These are phyloP conservation scores for Fissipunctia ypsillon DNA, from an alignment of 2,888 invertebrate species.

Conservation along the genomic window DNA sequence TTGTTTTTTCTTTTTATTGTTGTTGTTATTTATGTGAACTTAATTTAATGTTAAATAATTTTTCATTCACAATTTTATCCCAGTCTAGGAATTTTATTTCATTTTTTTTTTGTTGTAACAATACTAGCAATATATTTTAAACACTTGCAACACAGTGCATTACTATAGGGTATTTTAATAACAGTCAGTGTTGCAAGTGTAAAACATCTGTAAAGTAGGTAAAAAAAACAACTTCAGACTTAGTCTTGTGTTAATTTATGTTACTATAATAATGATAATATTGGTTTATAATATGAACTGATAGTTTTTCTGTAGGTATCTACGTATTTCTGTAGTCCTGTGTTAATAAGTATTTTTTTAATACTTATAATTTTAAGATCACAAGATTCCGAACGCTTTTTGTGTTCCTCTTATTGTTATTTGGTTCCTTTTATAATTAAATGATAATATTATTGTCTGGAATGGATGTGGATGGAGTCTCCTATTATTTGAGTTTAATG, in stretches of 20 bases:
- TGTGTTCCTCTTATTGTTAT: conserved; percentile 79
- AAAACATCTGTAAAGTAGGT: conserved; percentile 5
- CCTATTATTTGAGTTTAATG: conserved; percentile 72
- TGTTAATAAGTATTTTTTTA: conserved; percentile 76
- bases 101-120: not conserved
- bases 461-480: conserved; percentile 65
- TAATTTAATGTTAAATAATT: conserved; percentile 59
- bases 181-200: conserved; percentile 40
- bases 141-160: conserved; percentile 28
- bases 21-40: conserved; percentile 81
- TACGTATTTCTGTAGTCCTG: conserved; percentile 61
- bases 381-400: conserved; percentile 70
- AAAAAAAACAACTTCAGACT: conserved; percentile 2
- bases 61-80: conserved; percentile 42
- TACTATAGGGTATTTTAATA: conserved; percentile 30
- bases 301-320: conserved; percentile 69
- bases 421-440: conserved; percentile 77
- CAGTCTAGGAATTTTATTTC: conserved; percentile 11
- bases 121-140: conserved; percentile 7
- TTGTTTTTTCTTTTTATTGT: conserved; percentile 75
- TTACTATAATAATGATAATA: too few species aligned
- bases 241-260: conserved; percentile 24
- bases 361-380: conserved; percentile 68
- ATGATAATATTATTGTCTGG: conserved; percentile 67
- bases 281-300: conserved; percentile 75